phyloP scores from a whole-genome alignment of 2,797 vertebrate species.

The Rhinogobio ventralis region DNA sequence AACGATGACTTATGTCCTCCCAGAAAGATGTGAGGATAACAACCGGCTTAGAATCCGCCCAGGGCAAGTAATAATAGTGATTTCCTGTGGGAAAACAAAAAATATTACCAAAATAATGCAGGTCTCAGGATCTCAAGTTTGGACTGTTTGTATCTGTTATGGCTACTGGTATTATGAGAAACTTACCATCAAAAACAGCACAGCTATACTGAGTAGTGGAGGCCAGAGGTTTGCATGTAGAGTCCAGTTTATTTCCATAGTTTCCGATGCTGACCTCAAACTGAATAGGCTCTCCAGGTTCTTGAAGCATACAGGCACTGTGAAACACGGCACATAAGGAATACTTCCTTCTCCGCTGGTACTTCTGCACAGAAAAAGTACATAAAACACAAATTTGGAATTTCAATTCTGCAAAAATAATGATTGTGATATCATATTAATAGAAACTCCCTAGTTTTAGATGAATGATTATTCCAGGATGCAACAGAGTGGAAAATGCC shows the following conservation, averaged over 20 bases:
- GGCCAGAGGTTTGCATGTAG: slow-evolving; percentile 93
- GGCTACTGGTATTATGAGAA: background rate
- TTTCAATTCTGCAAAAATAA: background rate
- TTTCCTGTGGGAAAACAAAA: slow-evolving; percentile 82
- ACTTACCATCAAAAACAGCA: slow-evolving; percentile 93
- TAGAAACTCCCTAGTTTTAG: background rate
- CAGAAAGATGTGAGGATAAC: slow-evolving; percentile 94
- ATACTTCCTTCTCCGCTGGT: slow-evolving; percentile 93
- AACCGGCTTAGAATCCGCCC: slow-evolving; percentile 93
- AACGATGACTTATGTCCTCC: slow-evolving; percentile 95
- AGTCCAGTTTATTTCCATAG: slow-evolving; percentile 97
- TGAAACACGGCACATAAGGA: slow-evolving; percentile 93
- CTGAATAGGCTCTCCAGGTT: slow-evolving; percentile 94
- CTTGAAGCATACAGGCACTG: slow-evolving; percentile 92
- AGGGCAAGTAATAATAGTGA: slow-evolving; percentile 95
- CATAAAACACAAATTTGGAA: slow-evolving; percentile 1
- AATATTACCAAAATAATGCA: slow-evolving; percentile 4
- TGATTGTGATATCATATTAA: background rate
- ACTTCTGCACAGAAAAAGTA: slow-evolving; percentile 80
- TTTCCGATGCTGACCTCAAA: slow-evolving; percentile 99
- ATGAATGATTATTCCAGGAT: background rate
- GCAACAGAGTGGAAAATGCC: background rate
- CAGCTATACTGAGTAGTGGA: slow-evolving; percentile 96
- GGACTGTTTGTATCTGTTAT: slow-evolving; percentile 8
- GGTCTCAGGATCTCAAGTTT: background rate